Conservation (phyloP, 2,888 invertebrate species). For the Ecliptopera silaceata region DNA sequence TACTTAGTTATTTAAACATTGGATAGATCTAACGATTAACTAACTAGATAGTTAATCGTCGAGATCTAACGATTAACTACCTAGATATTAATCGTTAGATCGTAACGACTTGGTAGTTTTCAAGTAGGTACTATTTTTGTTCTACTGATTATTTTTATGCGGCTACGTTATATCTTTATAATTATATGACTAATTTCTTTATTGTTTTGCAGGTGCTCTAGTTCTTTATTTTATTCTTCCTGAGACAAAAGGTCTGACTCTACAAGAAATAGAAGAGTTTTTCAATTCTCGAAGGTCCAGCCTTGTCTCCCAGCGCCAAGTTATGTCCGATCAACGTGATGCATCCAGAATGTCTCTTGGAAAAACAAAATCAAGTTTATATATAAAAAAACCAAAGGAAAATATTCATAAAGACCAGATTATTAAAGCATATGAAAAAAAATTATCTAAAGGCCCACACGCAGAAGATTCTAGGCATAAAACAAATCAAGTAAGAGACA, state of each 20-base stretch:
- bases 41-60: too few relatives aligned
- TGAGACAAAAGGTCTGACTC: constrained; percentile 84
- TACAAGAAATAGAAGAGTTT: constrained; percentile 87
- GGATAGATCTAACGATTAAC: too few relatives aligned
- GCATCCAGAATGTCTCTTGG: constrained; percentile 7
- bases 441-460: not conserved
- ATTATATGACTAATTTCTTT: not conserved
- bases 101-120: too few relatives aligned
- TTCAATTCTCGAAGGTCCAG: constrained; percentile 78
- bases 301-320: constrained; percentile 58
- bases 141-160: too few relatives aligned
- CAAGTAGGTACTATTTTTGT: too few relatives aligned
- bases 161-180: too few relatives aligned
- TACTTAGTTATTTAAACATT: too few relatives aligned
- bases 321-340: constrained; percentile 41
- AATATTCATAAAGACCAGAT: not conserved
- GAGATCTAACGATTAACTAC: too few relatives aligned
- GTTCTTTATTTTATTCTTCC: constrained; percentile 83
- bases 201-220: constrained; percentile 65
- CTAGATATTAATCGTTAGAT: too few relatives aligned
- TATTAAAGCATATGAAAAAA: not conserved
- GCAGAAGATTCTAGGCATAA: not conserved
- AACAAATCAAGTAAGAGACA: not conserved
- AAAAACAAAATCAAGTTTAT: not conserved
- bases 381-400: not conserved